phyloP scores from a whole-genome alignment of 2,888 invertebrate species.

The Leucozona laternaria region DNA sequence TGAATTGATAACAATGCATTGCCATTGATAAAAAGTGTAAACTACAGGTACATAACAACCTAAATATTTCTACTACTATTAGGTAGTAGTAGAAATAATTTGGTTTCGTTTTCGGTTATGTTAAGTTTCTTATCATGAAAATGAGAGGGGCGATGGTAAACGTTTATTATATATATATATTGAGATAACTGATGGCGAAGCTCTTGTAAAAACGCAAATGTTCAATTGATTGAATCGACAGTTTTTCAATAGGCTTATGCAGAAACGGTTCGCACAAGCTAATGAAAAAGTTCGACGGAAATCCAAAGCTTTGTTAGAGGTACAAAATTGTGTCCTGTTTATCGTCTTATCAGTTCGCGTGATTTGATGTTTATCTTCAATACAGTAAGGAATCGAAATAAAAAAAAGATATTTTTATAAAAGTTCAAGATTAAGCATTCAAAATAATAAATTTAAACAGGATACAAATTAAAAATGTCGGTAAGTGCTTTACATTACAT shows the following conservation, averaged over 20 bases:
- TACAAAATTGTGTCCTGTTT: background rate
- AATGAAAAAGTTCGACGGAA: background rate
- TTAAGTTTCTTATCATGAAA: slow-evolving; percentile 1
- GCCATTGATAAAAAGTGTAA: slow-evolving; percentile 24
- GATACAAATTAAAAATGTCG: background rate
- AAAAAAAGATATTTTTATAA: background rate
- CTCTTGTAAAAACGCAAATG: slow-evolving; percentile 21
- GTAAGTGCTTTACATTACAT: background rate
- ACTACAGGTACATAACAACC: slow-evolving; percentile 8
- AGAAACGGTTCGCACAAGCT: slow-evolving; percentile 54
- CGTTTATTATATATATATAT: background rate
- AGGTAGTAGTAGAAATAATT: slow-evolving; percentile 2
- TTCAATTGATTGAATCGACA: slow-evolving; percentile 57
- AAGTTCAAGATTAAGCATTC: background rate
- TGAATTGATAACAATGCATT: slow-evolving; percentile 42
- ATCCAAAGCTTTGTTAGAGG: background rate
- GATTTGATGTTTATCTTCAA: background rate
- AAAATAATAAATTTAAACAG: background rate
- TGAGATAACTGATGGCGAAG: slow-evolving; percentile 3
- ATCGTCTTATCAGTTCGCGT: background rate
- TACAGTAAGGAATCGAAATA: background rate
- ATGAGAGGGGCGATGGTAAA: background rate
- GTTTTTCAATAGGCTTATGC: slow-evolving; percentile 64
- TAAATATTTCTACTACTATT: too few species aligned
- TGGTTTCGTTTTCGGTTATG: slow-evolving; percentile 24